A percentile compares a stretch with the other conserved stretches of the same genome.
phyloP scores from a whole-genome alignment of 2,113 vertebrate species.

The Myocastor coypus region DNA sequence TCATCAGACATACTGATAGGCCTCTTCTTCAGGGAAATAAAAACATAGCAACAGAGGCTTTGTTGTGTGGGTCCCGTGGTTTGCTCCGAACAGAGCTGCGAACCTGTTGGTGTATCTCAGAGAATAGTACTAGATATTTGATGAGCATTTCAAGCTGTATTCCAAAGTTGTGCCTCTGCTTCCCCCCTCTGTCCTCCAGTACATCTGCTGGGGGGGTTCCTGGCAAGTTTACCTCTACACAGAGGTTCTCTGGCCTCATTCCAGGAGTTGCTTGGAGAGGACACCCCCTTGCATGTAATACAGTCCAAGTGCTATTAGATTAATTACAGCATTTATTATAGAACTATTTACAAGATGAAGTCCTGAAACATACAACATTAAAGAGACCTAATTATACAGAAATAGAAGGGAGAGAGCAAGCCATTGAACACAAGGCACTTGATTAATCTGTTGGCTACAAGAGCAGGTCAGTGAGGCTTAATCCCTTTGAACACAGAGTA shows the following conservation, averaged over 20 bases:
- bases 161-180: not conserved
- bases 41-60: not conserved
- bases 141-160: slow-evolving; percentile 11
- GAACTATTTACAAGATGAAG: slow-evolving; percentile 80
- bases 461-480: not conserved
- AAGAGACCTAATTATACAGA: slow-evolving; percentile 77
- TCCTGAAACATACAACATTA: slow-evolving; percentile 78
- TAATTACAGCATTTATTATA: slow-evolving; percentile 79
- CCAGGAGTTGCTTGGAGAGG: slow-evolving; percentile 48
- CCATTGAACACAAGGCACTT: slow-evolving; percentile 32
- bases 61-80: not conserved
- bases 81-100: not conserved
- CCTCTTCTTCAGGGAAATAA: not conserved
- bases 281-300: slow-evolving; percentile 72
- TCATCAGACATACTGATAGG: not conserved
- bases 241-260: slow-evolving; percentile 38
- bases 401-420: slow-evolving; percentile 42
- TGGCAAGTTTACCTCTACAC: slow-evolving; percentile 10
- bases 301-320: slow-evolving; percentile 77
- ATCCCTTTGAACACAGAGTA: not conserved
- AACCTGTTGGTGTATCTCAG: not conserved
- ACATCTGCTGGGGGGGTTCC: not conserved
- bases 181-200: not conserved
- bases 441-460: slow-evolving; percentile 50
- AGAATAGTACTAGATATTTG: not conserved